Percentiles rank a stretch among this genome's conserved stretches.
Evolutionary conservation across 2,113 vertebrate species (phyloP).

Genomic region (Alaudala cheleensis): DNA sequence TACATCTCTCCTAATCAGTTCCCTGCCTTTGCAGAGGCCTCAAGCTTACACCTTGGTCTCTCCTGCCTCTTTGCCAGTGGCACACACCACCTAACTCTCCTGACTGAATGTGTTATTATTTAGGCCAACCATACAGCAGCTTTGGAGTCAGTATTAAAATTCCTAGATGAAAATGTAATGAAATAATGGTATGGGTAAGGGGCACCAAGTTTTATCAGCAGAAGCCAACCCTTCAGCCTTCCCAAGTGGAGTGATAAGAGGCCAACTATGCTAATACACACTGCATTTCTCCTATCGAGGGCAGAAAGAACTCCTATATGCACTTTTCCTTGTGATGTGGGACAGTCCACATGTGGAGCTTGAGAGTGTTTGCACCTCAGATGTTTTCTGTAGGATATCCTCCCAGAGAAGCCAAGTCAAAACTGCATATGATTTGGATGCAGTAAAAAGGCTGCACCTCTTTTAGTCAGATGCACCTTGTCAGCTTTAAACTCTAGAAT

Average conservation of each 20-base stretch:
- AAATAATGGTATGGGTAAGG: not conserved
- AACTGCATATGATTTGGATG: not conserved
- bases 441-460: not conserved
- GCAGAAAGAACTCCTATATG: not conserved
- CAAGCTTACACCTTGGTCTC: not conserved
- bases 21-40: not conserved
- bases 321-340: fast-evolving
- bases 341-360: fast-evolving
- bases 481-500: not conserved
- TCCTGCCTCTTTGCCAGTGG: not conserved
- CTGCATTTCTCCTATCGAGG: not conserved
- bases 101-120: not conserved
- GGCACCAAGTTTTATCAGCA: not conserved
- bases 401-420: not conserved
- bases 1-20: not conserved
- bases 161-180: not conserved
- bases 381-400: not conserved
- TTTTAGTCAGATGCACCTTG: not conserved
- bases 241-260: not conserved
- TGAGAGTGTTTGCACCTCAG: not conserved
- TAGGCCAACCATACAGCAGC: not conserved
- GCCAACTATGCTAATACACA: not conserved
- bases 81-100: not conserved
- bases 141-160: not conserved
- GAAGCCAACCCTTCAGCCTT: not conserved